These are phyloP conservation scores for Heliconius hortense DNA, from an alignment of 2,888 invertebrate genomes.

Conservation along the genomic window DNA sequence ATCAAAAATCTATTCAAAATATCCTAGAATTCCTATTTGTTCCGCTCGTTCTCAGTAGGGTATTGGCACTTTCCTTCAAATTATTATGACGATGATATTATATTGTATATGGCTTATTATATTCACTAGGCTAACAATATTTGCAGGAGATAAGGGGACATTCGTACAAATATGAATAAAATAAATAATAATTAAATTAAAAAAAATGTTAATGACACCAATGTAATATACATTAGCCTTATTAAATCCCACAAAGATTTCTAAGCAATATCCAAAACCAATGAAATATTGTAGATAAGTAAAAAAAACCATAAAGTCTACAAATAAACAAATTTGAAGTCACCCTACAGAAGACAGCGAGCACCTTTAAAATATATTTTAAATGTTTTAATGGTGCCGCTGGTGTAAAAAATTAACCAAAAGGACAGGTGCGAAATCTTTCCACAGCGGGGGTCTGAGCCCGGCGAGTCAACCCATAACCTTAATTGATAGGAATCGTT, in stretches of 20 bases:
- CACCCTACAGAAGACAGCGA: constrained; percentile 52
- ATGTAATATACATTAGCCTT: no score
- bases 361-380: constrained; percentile 61
- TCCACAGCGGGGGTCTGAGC: constrained; percentile 67
- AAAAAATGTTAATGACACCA: no score
- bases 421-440: constrained; percentile 67
- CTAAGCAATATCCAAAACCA: not conserved
- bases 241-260: not conserved
- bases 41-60: constrained; percentile 75
- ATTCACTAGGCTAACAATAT: constrained; percentile 47
- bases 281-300: not conserved
- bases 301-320: not conserved
- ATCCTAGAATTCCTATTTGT: constrained; percentile 62
- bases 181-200: no score
- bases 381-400: constrained; percentile 63
- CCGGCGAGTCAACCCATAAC: constrained; percentile 75
- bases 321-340: constrained; percentile 44
- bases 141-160: constrained; percentile 11
- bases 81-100: constrained; percentile 66
- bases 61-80: constrained; percentile 76
- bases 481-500: constrained; percentile 82
- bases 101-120: constrained; percentile 41
- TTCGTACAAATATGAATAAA: not conserved
- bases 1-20: constrained; percentile 29
- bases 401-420: constrained; percentile 62